Evolutionary conservation across 2,113 vertebrate genomes (phyloP).

Genomic region (Galemys pyrenaicus): DNA sequence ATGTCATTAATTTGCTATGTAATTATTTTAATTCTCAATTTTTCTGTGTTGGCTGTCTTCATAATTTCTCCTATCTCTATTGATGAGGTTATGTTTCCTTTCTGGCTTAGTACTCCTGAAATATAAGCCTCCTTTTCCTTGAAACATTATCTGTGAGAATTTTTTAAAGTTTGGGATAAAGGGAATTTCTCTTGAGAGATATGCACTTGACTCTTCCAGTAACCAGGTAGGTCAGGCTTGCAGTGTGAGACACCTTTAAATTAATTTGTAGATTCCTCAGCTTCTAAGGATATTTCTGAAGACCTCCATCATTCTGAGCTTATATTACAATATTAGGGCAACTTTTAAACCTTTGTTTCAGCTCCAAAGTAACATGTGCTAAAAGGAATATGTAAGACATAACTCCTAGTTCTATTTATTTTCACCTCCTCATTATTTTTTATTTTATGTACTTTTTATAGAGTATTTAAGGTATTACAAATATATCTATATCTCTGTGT

Average conservation of each 20-base stretch:
- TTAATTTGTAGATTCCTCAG: not conserved
- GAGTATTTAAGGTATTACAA: not conserved
- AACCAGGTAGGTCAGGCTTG: not conserved
- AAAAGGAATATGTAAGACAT: not conserved
- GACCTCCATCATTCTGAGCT: not conserved
- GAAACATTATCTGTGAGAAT: not conserved
- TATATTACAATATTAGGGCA: not conserved
- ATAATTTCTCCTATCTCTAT: not conserved
- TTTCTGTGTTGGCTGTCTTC: not conserved
- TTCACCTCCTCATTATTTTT: not conserved
- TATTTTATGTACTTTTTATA: not conserved
- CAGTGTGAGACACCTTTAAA: not conserved
- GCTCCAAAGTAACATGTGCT: not conserved
- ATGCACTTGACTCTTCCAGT: not conserved
- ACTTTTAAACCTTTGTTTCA: not conserved
- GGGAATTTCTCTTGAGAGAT: not conserved
- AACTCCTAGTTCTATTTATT: not conserved
- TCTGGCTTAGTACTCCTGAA: not conserved
- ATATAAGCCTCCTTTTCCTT: not conserved
- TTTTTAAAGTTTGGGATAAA: not conserved
- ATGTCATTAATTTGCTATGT: not conserved
- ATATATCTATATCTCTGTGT: not conserved
- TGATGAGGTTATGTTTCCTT: not conserved
- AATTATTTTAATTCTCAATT: not conserved
- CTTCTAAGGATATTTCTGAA: not conserved